Evolutionary conservation across 1,140 invertebrate genomes (phyloP), one percentile per base, ranked within the genome.

Genomic region (Glomeris maerens): DNA sequence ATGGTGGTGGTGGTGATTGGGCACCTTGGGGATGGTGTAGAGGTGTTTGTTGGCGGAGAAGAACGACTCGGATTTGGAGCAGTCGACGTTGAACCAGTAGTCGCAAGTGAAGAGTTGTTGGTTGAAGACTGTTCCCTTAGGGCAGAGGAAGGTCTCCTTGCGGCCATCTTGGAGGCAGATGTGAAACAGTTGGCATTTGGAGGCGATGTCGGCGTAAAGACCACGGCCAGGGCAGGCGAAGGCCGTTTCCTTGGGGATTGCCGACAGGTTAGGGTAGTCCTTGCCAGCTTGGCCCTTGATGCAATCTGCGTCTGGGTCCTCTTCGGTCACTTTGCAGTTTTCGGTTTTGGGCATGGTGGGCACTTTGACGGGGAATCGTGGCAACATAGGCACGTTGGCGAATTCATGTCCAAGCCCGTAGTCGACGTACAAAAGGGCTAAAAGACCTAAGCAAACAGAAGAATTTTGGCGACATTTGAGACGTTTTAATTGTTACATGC

Each of bases 31-130:
- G n/a, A n/a, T n/a, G n/a, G n/a, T n/a, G n/a, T n/a, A n/a, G n/a
- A n/a, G n/a, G n/a, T n/a, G 31, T 36, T 36, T 36, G 31, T 36
- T 36, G 31, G 10, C 10, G 13, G 31, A 10, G 45, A 5, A 48
- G 47, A 14, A 48, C 5, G 27, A 10, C 7, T 21, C 3, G 7
- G 47, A 48, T 25, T 38, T 25, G 13, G 36, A 38, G 29, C 60
- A 61, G 7, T 58, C 25, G 7, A 61, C 60, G 44, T 61, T 61
- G 51, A 54, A 61, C 57, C 60, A 59, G 59, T 59, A 61, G 31
- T 61, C 60, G 41, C 60, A 61, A 3, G 59, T 54, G 29, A 59
- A 29, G 2, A 47, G 47, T 17, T 44, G 21, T 38, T 61, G 59
- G 40, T 61, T 61, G 45, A 61, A 61, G n/a, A 61, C 13, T 1